Base-by-base conservation (phyloP, 2,797 vertebrate species). In the Adelosebastes latens region DNA sequence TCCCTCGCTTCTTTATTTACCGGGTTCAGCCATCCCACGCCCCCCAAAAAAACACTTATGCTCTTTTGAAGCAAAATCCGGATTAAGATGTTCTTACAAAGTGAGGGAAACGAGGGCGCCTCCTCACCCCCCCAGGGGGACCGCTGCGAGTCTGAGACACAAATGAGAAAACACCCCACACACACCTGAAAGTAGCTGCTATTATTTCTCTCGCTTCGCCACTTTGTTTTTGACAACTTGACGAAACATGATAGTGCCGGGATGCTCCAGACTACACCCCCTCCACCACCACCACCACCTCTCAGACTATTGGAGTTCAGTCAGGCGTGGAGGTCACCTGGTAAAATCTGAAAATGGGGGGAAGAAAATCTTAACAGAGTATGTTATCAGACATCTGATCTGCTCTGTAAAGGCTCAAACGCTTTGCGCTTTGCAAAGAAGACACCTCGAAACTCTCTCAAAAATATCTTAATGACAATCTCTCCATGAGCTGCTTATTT, bases 21-120 rank as follows among this genome's bases (percentile, higher is more conserved):
- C 4, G 0, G 13, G 31, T 68, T 29, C 59, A 79, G 69, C 42
- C 42, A 2, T 82, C 89, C 60, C 82, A 80, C 65, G 20, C 53
- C 77, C 82, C 63, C 66, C 36, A 13, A 36, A 64, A 64, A 82
- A 77, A 75, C 64, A 69, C 67, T 62, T 9, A 1, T 6, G 24
- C 73, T 72, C 76, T 68, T 87, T 81, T 76, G 29, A 86, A 82
- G 72, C 69, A 7, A 39, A 77, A 66, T 85, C 75, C n/a, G 80
- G 89, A 91, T 92, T 84, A 89, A 91, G 87, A 88, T 84, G 84
- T 89, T 90, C 84, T 89, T 81, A 89, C 88, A 72, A 53, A 74
- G 85, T 31, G 76, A 84, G 82, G 42, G 68, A 87, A 91, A 91
- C 66, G 88, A 84, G 88, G 89, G 29, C 83, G 49, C 85, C 62